A percentile compares a stretch with the other conserved stretches of the same genome.
These are phyloP conservation scores for Ailurus styani DNA, from an alignment of 2,113 vertebrate genomes.

Conservation along the genomic window DNA sequence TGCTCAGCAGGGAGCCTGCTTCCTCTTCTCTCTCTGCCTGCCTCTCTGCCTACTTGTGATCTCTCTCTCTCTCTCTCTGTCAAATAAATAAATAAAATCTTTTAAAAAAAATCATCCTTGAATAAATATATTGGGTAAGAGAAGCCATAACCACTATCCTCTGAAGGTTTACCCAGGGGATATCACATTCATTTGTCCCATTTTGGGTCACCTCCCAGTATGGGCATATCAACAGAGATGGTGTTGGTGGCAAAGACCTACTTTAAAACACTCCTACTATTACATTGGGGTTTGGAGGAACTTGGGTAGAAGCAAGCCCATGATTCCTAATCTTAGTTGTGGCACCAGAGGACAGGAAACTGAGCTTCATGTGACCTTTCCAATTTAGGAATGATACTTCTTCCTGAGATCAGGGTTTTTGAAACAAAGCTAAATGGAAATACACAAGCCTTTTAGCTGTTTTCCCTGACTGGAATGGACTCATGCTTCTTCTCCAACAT, in stretches of 20 bases:
- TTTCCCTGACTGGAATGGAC: not conserved
- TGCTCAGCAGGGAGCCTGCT: too few relatives aligned
- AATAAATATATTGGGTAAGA: not conserved
- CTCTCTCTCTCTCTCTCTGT: too few relatives aligned
- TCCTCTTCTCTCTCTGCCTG: too few relatives aligned
- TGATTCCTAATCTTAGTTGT: not conserved
- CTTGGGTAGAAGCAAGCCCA: not conserved
- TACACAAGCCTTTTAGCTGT: not conserved
- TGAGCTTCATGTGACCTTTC: not conserved
- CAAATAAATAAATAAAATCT: too few relatives aligned
- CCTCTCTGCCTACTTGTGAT: too few relatives aligned
- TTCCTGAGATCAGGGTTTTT: not conserved
- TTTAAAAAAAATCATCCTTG: not conserved
- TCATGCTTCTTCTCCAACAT: not conserved
- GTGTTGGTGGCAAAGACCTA: not conserved
- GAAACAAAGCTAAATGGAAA: slow-evolving; percentile 11
- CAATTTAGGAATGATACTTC: not conserved
- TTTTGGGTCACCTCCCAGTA: not conserved
- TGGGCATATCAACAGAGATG: not conserved
- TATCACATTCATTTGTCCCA: not conserved
- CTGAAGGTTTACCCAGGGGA: not conserved
- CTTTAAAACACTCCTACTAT: not conserved
- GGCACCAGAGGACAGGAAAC: not conserved
- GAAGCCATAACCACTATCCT: not conserved
- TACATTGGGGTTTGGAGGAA: not conserved